These are phyloP conservation scores for Yponomeuta evonymella DNA, from an alignment of 2,888 invertebrate species.

Conservation along the genomic window DNA sequence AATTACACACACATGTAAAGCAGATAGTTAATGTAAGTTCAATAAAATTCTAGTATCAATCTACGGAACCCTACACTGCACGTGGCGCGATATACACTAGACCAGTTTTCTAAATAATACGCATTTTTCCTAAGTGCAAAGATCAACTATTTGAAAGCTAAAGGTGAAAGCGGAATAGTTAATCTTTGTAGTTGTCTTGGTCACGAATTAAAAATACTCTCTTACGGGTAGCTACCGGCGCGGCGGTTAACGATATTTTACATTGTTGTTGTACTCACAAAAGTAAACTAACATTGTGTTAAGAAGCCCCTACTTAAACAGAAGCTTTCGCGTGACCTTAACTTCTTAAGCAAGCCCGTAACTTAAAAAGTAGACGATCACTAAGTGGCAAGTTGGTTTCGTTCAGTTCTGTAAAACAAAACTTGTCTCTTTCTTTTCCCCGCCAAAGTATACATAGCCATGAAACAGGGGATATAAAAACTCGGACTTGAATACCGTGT, in stretches of 20 bases:
- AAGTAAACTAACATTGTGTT: background rate
- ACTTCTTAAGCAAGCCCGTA: slow-evolving; percentile 56
- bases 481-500: background rate
- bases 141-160: too few species aligned
- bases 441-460: background rate
- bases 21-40: too few species aligned
- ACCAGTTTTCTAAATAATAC: too few species aligned
- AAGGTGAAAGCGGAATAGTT: too few species aligned
- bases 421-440: background rate
- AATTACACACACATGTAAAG: too few species aligned
- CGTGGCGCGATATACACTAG: too few species aligned
- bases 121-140: too few species aligned
- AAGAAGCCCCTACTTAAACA: background rate
- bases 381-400: slow-evolving; percentile 47
- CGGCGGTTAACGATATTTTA: background rate
- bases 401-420: slow-evolving; percentile 8
- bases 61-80: too few species aligned
- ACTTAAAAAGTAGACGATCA: slow-evolving; percentile 43
- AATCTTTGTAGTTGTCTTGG: too few species aligned
- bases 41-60: too few species aligned
- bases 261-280: background rate
- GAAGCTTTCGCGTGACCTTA: slow-evolving; percentile 26
- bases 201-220: too few species aligned
- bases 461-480: background rate
- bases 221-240: background rate